A percentile compares a stretch with the other conserved stretches of the same genome.
phyloP scores from a whole-genome alignment of 2,797 vertebrate genomes.

The Melanotaenia pygmaea region DNA sequence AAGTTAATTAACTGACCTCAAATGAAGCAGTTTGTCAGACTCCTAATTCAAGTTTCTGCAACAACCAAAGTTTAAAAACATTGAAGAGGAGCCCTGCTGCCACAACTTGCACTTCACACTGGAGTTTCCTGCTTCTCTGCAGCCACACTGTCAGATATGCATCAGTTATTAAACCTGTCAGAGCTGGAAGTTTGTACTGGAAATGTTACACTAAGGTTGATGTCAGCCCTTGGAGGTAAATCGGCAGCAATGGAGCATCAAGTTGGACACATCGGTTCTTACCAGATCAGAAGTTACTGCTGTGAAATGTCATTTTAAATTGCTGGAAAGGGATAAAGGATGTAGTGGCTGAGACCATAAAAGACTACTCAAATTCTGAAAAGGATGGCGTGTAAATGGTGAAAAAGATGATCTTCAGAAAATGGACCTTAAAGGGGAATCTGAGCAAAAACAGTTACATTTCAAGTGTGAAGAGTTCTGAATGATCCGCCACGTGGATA shows the following conservation, averaged over 20 bases:
- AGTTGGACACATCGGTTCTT: neutral
- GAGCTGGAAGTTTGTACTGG: slow-evolving; percentile 1
- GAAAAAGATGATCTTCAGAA: neutral
- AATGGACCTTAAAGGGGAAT: slow-evolving; percentile 2
- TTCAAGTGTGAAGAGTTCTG: neutral
- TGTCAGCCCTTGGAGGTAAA: neutral
- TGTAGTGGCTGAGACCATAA: neutral
- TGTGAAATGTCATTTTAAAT: slow-evolving; percentile 1
- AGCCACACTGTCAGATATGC: neutral
- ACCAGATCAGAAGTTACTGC: neutral
- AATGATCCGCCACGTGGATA: neutral
- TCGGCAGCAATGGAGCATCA: neutral
- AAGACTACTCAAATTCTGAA: neutral
- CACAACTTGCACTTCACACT: neutral
- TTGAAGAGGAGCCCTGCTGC: slow-evolving; percentile 16
- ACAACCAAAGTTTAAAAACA: slow-evolving; percentile 1
- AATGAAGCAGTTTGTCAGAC: neutral
- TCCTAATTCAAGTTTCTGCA: neutral
- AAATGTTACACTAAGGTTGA: neutral
- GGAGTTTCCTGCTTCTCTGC: slow-evolving; percentile 4
- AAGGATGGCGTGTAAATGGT: neutral
- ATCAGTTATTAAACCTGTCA: neutral
- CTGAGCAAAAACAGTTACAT: neutral
- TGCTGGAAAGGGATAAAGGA: neutral
- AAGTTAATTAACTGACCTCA: no score